Conservation (phyloP, 2,797 vertebrate genomes). For the Scolopax rusticola region DNA sequence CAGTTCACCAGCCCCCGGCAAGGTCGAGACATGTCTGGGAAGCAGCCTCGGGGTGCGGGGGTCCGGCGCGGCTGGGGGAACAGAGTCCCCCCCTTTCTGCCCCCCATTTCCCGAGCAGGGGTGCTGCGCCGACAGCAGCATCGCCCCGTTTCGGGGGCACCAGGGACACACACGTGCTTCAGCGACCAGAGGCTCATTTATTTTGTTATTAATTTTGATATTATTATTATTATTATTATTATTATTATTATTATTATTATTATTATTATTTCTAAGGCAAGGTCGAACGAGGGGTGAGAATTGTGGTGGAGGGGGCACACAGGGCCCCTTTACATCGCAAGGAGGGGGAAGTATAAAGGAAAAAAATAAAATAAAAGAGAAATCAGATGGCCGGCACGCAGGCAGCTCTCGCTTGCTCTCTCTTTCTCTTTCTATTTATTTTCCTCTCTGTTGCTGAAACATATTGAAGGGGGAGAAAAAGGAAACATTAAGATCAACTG, state of each 20-base stretch:
- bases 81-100: fast-evolving
- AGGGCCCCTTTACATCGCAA: neutral
- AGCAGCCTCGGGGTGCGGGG: no score
- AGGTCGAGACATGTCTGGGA: neutral
- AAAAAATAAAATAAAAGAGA: conserved; percentile 41
- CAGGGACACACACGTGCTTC: fast-evolving
- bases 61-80: neutral
- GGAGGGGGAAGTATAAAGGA: fast-evolving
- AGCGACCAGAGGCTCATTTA: neutral
- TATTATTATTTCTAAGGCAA: neutral
- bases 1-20: neutral
- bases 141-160: neutral
- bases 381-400: neutral
- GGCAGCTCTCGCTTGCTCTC: conserved; percentile 1
- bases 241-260: no score
- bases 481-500: conserved; percentile 83
- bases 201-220: neutral
- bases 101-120: neutral
- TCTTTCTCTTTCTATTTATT: conserved; percentile 74
- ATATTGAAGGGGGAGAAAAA: conserved; percentile 80
- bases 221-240: neutral
- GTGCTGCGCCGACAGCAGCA: neutral
- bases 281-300: neutral
- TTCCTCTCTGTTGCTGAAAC: conserved; percentile 78
- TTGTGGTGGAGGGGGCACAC: neutral